Conservation (phyloP, 2,113 vertebrate species). For the Oryzias woworae region DNA sequence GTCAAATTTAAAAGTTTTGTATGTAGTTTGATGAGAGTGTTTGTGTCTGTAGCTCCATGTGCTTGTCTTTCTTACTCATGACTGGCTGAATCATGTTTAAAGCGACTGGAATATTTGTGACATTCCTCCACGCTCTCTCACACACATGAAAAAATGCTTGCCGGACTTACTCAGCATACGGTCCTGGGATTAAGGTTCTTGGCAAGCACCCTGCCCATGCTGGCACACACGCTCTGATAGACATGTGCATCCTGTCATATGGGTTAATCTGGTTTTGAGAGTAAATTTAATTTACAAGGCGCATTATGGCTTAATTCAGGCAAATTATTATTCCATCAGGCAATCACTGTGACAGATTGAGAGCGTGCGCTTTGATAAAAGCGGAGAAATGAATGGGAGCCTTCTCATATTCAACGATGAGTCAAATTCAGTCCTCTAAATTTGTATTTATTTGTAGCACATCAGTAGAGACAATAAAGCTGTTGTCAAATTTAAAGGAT, state of each 20-base stretch:
- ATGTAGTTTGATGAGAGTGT: neutral
- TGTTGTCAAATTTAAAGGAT: too few relatives aligned
- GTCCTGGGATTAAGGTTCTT: conserved; percentile 58
- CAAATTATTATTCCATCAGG: conserved; percentile 60
- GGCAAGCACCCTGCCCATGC: conserved; percentile 32
- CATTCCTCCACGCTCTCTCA: neutral
- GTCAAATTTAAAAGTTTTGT: neutral
- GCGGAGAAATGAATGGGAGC: conserved; percentile 17
- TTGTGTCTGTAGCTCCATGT: neutral
- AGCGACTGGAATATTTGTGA: conserved; percentile 36
- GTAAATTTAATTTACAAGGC: conserved; percentile 62
- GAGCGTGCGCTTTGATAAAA: conserved; percentile 45
- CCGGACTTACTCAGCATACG: conserved; percentile 54
- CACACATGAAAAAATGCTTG: conserved; percentile 30
- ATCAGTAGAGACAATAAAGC: too few relatives aligned
- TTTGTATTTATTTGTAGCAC: conserved; percentile 9
- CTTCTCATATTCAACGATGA: conserved; percentile 44
- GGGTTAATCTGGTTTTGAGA: conserved; percentile 68
- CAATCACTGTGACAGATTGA: conserved; percentile 67
- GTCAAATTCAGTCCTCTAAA: conserved; percentile 43
- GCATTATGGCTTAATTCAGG: conserved; percentile 64
- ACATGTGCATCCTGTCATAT: conserved; percentile 43
- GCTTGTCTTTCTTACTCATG: conserved; percentile 29
- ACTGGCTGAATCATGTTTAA: conserved; percentile 31
- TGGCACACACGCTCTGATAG: conserved; percentile 21